Evolutionary conservation across 1,140 invertebrate genomes (phyloP).

Genomic region (Bombus sylvicola): DNA sequence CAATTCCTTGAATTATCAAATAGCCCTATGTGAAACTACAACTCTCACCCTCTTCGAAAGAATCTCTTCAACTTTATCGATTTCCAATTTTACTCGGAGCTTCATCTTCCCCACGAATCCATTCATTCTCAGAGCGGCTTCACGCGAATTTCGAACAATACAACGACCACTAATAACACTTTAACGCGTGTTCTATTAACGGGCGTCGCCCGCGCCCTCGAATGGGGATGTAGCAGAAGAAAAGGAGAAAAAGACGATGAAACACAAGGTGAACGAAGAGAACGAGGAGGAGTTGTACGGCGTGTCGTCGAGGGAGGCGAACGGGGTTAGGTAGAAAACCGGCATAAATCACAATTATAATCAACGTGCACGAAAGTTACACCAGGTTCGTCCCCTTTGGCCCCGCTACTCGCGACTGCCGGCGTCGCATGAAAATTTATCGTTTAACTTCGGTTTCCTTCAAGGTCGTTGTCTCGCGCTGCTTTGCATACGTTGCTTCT

Average conservation of each 20-base stretch:
- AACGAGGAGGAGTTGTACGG: background rate
- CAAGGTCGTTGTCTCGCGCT: conserved; percentile 58
- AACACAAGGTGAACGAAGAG: background rate
- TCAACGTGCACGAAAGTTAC: conserved; percentile 74
- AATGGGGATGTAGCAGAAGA: background rate
- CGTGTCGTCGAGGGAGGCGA: background rate
- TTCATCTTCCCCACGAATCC: conserved; percentile 37
- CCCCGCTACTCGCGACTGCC: conserved; percentile 51
- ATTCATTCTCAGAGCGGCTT: background rate
- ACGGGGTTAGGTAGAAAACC: conserved; percentile 20
- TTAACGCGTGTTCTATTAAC: conserved; percentile 66
- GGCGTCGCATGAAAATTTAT: conserved; percentile 72
- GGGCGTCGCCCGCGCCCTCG: conserved; percentile 29
- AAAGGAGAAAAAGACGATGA: conserved; percentile 26
- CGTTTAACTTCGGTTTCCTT: conserved; percentile 68
- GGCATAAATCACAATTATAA: conserved; percentile 76
- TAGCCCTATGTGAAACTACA: background rate
- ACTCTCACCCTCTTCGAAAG: background rate
- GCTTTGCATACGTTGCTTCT: conserved; percentile 65
- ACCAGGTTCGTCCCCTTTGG: conserved; percentile 56
- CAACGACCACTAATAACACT: conserved; percentile 49
- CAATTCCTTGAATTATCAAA: background rate
- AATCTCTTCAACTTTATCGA: background rate
- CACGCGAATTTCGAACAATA: conserved; percentile 50
- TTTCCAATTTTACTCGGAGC: background rate